Percentiles rank a stretch among this genome's conserved stretches.
phyloP scores from a whole-genome alignment of 1,140 invertebrate genomes.

The Drosophila watanabei region DNA sequence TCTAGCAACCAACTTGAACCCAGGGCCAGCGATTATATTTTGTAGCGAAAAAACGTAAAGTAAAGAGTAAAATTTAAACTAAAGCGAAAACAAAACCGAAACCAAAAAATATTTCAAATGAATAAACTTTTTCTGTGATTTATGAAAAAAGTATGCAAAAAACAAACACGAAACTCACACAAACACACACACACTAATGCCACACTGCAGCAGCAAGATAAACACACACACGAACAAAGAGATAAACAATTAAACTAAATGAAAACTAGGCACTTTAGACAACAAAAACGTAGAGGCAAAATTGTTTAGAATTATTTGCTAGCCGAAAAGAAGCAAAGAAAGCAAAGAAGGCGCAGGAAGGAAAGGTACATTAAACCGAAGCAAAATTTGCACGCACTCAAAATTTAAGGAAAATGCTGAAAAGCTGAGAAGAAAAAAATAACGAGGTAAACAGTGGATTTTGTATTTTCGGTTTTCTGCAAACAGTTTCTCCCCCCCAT shows the following conservation, averaged over 20 bases:
- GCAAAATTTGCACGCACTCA: slow-evolving; percentile 57
- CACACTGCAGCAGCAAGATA: slow-evolving; percentile 26
- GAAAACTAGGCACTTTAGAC: slow-evolving; percentile 67
- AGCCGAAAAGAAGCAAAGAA: slow-evolving; percentile 17
- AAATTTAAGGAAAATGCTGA: slow-evolving; percentile 33
- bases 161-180: slow-evolving; percentile 4
- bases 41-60: slow-evolving; percentile 47
- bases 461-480: slow-evolving; percentile 29
- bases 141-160: slow-evolving; percentile 83
- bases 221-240: slow-evolving; percentile 36
- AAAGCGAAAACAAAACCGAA: slow-evolving; percentile 25
- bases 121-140: slow-evolving; percentile 84
- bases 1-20: slow-evolving; percentile 9
- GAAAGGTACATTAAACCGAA: slow-evolving; percentile 26
- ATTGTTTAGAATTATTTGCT: slow-evolving; percentile 76
- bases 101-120: slow-evolving; percentile 68
- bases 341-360: not conserved
- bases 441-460: slow-evolving; percentile 20
- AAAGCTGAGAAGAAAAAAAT: slow-evolving; percentile 1
- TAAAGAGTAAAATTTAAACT: slow-evolving; percentile 54
- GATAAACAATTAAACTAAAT: slow-evolving; percentile 50
- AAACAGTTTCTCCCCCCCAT: slow-evolving; percentile 25
- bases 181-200: slow-evolving; percentile 26
- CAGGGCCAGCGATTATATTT: slow-evolving; percentile 65
- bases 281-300: slow-evolving; percentile 55